Conservation (phyloP, 1,140 invertebrate species). For the Drosophila asahinai region DNA sequence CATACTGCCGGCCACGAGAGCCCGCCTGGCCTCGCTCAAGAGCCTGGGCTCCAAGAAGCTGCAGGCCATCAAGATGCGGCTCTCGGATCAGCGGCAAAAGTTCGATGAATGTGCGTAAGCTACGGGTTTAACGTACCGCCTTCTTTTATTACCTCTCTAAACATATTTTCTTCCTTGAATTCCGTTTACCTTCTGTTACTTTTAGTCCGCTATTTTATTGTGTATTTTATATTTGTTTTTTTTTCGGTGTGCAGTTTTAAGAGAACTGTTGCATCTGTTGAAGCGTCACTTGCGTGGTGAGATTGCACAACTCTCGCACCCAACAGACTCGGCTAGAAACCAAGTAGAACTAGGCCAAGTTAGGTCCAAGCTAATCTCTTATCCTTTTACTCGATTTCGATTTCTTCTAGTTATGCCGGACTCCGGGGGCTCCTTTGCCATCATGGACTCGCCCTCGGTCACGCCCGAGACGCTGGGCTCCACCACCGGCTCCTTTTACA, state of each 20-base stretch:
- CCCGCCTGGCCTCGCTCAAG: slow-evolving; percentile 88
- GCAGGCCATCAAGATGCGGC: slow-evolving; percentile 88
- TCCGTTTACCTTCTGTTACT: slow-evolving; percentile 44
- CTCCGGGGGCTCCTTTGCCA: slow-evolving; percentile 70
- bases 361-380: not conserved
- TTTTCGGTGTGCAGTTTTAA: slow-evolving; percentile 57
- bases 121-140: not conserved
- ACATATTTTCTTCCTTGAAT: slow-evolving; percentile 36
- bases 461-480: slow-evolving; percentile 76
- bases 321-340: slow-evolving; percentile 19
- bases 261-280: slow-evolving; percentile 67
- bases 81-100: slow-evolving; percentile 87
- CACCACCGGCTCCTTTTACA: slow-evolving; percentile 79
- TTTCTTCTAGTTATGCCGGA: slow-evolving; percentile 76
- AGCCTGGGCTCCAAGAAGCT: slow-evolving; percentile 89
- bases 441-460: slow-evolving; percentile 81
- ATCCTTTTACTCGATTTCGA: not conserved
- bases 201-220: slow-evolving; percentile 39
- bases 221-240: slow-evolving; percentile 28
- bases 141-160: slow-evolving; percentile 8
- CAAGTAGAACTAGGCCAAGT: not conserved
- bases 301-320: slow-evolving; percentile 53
- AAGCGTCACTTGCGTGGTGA: slow-evolving; percentile 68
- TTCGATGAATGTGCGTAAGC: slow-evolving; percentile 81
- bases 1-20: slow-evolving; percentile 86